Base-by-base conservation (phyloP, 37 sponge, comb jelly and placozoan genomes). In the Bolinopsis microptera region DNA sequence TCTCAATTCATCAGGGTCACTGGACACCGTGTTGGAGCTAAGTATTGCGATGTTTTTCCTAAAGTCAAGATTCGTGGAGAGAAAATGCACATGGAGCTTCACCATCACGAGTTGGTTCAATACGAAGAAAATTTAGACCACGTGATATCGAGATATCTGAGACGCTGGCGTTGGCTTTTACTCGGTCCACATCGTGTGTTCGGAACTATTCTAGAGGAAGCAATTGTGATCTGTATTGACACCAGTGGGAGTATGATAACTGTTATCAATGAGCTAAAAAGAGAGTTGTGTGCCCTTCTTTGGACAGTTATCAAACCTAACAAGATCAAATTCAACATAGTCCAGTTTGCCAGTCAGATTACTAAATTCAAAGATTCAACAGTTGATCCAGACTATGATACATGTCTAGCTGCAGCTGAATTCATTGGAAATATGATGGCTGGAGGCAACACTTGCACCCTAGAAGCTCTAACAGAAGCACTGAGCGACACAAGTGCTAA, bases 181-280 rank as follows among this genome's bases (percentile, higher is more conserved):
- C 61, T 86, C 0, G 90, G 90, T 23, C 90, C 90, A 23, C 90
- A 86, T 26, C 90, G 90, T 8, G 90, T 86, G 67, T 86, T 86
- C 26, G 90, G 90, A 23, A 86, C 90, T 8, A 86, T 86, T 26
- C 36, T 86, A 24, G 90, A 86, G 67, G 67, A 39, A 34, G 41
- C 90, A 0, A 34, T 86, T 2, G 90, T 86, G 67, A 39, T 86
- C 9, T 86, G 90, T 86, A 41, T 86, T 2, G 90, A 86, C 23
- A 86, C 90, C 27, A 86, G 90, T 86, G 90, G 90, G 27, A 86
- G 90, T 39, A 86, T 86, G 90, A 41, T 86, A 22, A 86, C 90
- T 23, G 90, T 86, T 48, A 86, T 86, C 27, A 41, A 86, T 24
- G 90, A 86, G 35, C 27, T 86, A 61, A 86, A 86, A 38, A 13